Evolutionary conservation across 2,797 vertebrate genomes (phyloP), one percentile per base, ranked within the genome.

Genomic region (Manis javanica): DNA sequence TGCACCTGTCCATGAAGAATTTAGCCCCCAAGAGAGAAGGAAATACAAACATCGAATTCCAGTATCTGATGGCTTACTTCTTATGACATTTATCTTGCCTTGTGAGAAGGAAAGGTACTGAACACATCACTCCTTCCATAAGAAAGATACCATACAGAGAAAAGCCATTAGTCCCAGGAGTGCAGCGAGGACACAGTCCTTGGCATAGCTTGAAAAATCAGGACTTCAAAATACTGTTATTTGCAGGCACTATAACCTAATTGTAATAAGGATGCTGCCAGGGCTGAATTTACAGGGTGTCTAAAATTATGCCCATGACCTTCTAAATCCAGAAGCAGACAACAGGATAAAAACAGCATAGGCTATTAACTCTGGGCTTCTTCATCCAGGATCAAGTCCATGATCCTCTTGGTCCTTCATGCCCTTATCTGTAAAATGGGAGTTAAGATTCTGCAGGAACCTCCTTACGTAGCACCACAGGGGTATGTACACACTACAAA

Each of bases 21-120:
- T 97, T 85, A 95, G 95, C 87, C 93, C 71, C 59, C 18, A 96
- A 97, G 90, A 97, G 7, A 97, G 82, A 90, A 71, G 46, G 94
- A 98, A 98, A 98, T 63, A 96, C 94, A 97, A 98, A 96, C 92
- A 71, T 91, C 91, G 93, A 23, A 82, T 97, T 96, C 93, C 90
- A 77, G 95, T 89, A 90, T 55, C 96, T 24, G 91, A 98, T 77
- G 92, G 66, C 90, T 97, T 81, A 95, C 96, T 96, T 97, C 89
- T 97, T 96, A 94, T 92, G 97, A 98, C 97, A 97, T 97, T 97
- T 83, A 97, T 97, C 96, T 98, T 97, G 90, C 89, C 96, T 97
- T 97, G 66, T 83, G 87, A 95, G 74, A 94, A 68, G 97, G 92
- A 94, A 97, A 94, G 94, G 93, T 95, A 96, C 79, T 96, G 63